Base-by-base conservation (phyloP, 2,888 invertebrate genomes). In the Agrochola litura region DNA sequence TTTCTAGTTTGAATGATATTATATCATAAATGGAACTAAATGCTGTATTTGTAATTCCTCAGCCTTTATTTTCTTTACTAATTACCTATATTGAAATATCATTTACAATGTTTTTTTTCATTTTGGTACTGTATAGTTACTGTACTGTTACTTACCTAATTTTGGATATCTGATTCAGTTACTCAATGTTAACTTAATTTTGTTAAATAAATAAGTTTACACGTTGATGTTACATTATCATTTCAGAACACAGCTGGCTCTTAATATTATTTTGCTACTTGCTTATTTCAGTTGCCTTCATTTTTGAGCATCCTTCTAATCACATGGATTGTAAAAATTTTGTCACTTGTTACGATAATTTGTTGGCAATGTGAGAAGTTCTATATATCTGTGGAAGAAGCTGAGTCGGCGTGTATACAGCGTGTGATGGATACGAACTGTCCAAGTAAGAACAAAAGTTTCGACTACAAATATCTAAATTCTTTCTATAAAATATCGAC, bases 351-450 rank as follows among this genome's bases (percentile, higher is more conserved):
- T 19, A 19, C 46, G 19, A 25, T 77, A 5, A 56, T 22, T 49
- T 77, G 77, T 8, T 52, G n/a, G 60, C 72, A 72, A 72, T 67
- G 66, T 63, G 78, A 79, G n/a, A 67, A 61, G 56, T 77, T 79
- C 6, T 65, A 77, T 14, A n/a, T 54, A 22, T 10, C n/a, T 9
- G 25, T 77, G 8, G 49, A 72, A 9, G 60, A 80, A 41, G 65
- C 54, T 22, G 12, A 22, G 37, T 71, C 61, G 1, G 71, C 16
- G 6, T 78, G 78, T 71, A 61, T 77, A 66, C 65, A 60, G 37
- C 60, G 46, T 25, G 22, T 71, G 16, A 71, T 71, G 78, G 25
- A 49, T 4, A 46, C 6, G 2, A 71, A 71, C 12, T 71, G 71
- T 41, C 12, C 60, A 61, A 22, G 78, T 79, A 60, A 49, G 60